phyloP scores from a whole-genome alignment of 2,113 vertebrate species.

The Tachuris rubrigastra region DNA sequence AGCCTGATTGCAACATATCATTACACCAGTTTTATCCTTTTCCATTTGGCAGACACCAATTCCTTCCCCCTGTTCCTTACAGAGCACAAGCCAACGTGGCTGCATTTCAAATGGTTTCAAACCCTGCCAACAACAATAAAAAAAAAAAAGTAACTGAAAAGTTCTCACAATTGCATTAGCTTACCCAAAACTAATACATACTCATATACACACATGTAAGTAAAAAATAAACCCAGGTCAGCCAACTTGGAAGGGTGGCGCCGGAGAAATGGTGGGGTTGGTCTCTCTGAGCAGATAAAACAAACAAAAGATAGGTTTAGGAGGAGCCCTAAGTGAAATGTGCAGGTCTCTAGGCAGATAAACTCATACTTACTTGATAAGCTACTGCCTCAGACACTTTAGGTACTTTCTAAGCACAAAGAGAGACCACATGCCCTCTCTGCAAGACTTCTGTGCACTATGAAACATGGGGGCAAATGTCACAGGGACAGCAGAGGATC shows the following conservation, averaged over 20 bases:
- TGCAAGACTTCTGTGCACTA: background rate
- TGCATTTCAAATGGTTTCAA: constrained; percentile 51
- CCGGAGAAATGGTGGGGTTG: background rate
- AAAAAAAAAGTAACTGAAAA: background rate
- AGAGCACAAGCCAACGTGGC: constrained; percentile 7
- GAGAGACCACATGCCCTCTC: accelerated
- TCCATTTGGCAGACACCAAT: constrained; percentile 30
- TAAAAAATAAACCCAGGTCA: background rate
- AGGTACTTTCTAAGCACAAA: background rate
- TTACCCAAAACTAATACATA: constrained; percentile 38
- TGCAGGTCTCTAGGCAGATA: background rate
- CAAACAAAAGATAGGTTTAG: background rate
- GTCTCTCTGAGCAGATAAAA: background rate
- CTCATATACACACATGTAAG: background rate
- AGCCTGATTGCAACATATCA: constrained; percentile 56
- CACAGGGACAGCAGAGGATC: background rate
- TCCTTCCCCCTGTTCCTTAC: background rate
- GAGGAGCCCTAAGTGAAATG: background rate
- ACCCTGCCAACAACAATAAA: constrained; percentile 52
- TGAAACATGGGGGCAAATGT: background rate
- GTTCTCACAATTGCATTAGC: constrained; percentile 47
- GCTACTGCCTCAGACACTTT: background rate
- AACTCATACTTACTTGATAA: background rate
- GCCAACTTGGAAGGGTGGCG: background rate
- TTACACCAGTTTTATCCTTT: constrained; percentile 61